Conservation (phyloP, 2,888 invertebrate species). For the Exocentrus adspersus region DNA sequence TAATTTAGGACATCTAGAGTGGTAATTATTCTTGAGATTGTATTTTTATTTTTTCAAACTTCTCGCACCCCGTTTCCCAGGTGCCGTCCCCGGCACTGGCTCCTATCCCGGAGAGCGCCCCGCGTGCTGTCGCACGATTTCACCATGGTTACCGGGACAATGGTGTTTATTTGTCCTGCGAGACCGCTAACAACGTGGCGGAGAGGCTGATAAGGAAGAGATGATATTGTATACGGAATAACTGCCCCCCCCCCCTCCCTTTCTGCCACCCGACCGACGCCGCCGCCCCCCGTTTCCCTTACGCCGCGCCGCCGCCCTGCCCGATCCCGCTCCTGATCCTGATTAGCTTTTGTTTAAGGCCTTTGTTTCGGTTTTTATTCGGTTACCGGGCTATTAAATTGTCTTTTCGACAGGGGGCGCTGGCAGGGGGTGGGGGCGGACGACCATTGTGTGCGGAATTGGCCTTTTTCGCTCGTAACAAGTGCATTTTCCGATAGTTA, state of each 20-base stretch:
- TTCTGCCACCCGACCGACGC: conserved; percentile 13
- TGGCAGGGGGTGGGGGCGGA: too few species aligned
- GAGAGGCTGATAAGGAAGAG: conserved; percentile 64
- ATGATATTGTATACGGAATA: conserved; percentile 64
- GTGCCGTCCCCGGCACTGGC: background rate
- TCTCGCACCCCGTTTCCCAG: background rate
- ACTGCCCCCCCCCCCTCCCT: conserved; percentile 42
- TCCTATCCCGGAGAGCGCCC: conserved; percentile 48
- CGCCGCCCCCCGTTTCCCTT: conserved; percentile 36
- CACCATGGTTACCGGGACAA: conserved; percentile 66
- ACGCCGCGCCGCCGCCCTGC: conserved; percentile 26
- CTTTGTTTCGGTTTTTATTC: conserved; percentile 47
- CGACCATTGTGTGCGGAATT: conserved; percentile 42
- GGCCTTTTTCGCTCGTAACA: conserved; percentile 45
- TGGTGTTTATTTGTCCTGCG: conserved; percentile 66
- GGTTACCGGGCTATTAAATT: conserved; percentile 46
- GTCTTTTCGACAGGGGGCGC: conserved; percentile 46
- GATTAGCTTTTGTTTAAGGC: conserved; percentile 55
- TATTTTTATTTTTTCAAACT: background rate
- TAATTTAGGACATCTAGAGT: too few species aligned
- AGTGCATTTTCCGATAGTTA: conserved; percentile 44
- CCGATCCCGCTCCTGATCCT: conserved; percentile 46
- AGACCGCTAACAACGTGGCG: conserved; percentile 65
- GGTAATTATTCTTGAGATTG: too few species aligned
- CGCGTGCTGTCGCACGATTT: conserved; percentile 64